Evolutionary conservation across 2,888 invertebrate genomes (phyloP), one percentile per base, ranked within the genome.

Genomic region (Temnothorax unifasciatus): DNA sequence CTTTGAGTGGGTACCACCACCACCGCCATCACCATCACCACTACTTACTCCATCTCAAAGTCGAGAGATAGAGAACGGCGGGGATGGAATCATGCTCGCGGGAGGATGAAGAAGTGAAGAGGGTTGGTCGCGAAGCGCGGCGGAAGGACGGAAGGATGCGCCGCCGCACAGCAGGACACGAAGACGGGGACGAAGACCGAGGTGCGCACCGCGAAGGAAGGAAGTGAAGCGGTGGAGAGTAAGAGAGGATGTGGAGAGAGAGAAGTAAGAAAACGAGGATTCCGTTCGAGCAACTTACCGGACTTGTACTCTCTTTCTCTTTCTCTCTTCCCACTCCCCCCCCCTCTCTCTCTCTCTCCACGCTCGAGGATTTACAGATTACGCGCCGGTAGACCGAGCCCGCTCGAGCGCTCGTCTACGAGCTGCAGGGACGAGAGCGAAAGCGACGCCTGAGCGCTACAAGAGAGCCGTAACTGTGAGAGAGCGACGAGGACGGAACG

Each of bases 301-400:
- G 94, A 94, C 94, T 94, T 94, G 92, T 93, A 92, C 92, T 92
- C 93, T 92, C 91, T 91, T 71, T n/a, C 52, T 29, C 69, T 52
- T 13, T 93, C 92, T 91, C 54, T 41, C 50, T 64, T 91, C 90
- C 91, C 91, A 13, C 54, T 50, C n/a, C 93, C 91, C 90, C 52
- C 11, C 61, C 21, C 93, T 92, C 93, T 92, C 91, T 91, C 91
- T 91, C 29, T 47, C 54, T 69, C 93, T 92, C 91, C 92, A 92
- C 93, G 92, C 92, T 93, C 92, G 94, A 94, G 94, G 94, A 94
- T 94, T 94, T 94, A 94, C 94, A 94, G 94, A 94, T 94, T 94
- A 94, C 94, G 93, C 92, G 92, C 90, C 90, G 92, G 92, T 87
- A 89, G 90, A 90, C 88, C 90, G 89, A 89, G 89, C 86, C 85